Percentiles rank a stretch among this genome's conserved stretches.
These are phyloP conservation scores for Antheraea pernyi DNA, from an alignment of 1,140 invertebrate genomes.

Conservation along the genomic window DNA sequence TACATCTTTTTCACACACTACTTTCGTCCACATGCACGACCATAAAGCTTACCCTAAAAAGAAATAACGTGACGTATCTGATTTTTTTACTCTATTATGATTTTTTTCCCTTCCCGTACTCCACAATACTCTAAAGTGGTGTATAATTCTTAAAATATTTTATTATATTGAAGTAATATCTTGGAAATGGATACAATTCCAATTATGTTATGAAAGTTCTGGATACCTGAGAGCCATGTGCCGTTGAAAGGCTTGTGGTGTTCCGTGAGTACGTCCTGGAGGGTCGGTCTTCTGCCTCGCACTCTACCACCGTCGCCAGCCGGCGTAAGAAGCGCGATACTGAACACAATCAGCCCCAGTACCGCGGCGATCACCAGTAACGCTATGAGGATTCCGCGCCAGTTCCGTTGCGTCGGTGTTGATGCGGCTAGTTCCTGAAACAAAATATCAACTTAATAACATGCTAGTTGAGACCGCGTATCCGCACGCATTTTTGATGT, in stretches of 20 bases:
- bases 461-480: too few species aligned
- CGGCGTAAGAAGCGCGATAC: constrained; percentile 91
- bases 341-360: constrained; percentile 91
- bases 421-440: constrained; percentile 88
- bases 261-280: constrained; percentile 83
- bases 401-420: constrained; percentile 91
- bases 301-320: constrained; percentile 85
- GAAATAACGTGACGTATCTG: too few species aligned
- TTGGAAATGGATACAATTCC: not conserved
- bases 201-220: constrained; percentile 1
- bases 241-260: constrained; percentile 87
- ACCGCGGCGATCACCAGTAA: constrained; percentile 92
- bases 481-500: too few species aligned
- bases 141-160: too few species aligned
- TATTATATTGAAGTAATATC: too few species aligned
- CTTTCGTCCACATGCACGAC: too few species aligned
- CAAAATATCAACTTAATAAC: too few species aligned
- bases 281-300: constrained; percentile 82
- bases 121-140: too few species aligned
- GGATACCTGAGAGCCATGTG: constrained; percentile 89
- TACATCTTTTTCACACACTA: too few species aligned
- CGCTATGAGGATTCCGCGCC: constrained; percentile 94
- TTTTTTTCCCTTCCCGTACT: too few species aligned
- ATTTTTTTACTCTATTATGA: too few species aligned
- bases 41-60: too few species aligned